These are phyloP conservation scores for Corvus moneduloides DNA, from an alignment of 2,113 vertebrate species.

Conservation along the genomic window DNA sequence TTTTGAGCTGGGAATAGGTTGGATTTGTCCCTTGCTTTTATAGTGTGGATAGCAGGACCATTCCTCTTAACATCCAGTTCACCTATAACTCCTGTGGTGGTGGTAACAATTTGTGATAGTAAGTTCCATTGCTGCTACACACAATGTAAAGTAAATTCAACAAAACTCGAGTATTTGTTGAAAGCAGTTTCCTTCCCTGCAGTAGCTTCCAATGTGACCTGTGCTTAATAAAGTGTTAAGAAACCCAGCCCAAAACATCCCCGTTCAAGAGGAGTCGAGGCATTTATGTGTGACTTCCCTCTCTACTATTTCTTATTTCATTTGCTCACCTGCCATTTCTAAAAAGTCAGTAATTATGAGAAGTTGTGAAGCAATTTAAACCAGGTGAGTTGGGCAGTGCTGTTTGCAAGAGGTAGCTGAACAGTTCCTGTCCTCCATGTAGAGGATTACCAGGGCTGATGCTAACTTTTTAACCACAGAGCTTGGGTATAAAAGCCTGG, in stretches of 20 bases:
- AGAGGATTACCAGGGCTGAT: not conserved
- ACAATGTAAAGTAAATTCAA: not conserved
- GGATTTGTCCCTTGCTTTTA: not conserved
- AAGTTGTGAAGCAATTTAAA: not conserved
- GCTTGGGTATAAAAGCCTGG: not conserved
- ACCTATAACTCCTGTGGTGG: not conserved
- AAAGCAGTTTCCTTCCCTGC: not conserved
- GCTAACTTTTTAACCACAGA: not conserved
- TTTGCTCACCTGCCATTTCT: not conserved
- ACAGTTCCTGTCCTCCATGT: not conserved
- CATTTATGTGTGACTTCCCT: not conserved
- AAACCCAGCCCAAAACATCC: not conserved
- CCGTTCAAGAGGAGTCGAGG: not conserved
- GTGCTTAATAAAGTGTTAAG: not conserved
- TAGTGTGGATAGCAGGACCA: not conserved
- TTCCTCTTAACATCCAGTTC: not conserved
- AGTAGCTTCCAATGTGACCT: not conserved
- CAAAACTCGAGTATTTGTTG: not conserved
- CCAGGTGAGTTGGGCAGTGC: not conserved
- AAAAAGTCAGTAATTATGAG: not conserved
- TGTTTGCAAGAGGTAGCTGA: not conserved
- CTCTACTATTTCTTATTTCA: slow-evolving; percentile 1
- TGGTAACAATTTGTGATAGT: not conserved
- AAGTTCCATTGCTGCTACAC: not conserved
- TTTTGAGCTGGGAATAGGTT: not conserved